Conservation (phyloP, 2,888 invertebrate species). For the Tetragnatha montana region DNA sequence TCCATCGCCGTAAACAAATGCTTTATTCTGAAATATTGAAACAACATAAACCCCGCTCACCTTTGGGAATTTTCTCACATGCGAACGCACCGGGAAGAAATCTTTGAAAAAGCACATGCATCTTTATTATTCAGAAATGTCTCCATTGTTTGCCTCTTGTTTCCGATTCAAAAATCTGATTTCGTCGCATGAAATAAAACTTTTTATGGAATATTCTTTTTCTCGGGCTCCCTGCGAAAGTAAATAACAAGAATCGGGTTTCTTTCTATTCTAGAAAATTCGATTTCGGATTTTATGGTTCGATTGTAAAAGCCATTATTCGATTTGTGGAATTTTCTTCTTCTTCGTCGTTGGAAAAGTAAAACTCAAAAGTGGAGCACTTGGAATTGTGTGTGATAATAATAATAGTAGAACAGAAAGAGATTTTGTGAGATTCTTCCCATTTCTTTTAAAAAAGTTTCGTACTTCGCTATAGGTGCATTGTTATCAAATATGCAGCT, state of each 20-base stretch:
- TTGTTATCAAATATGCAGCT: not conserved
- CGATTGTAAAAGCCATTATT: conserved; percentile 60
- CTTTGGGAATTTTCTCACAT: conserved; percentile 5
- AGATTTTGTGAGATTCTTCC: not conserved
- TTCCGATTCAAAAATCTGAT: conserved; percentile 34
- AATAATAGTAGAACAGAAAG: conserved; percentile 1
- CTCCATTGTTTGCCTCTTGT: conserved; percentile 10
- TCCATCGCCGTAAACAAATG: conserved; percentile 53
- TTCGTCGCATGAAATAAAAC: conserved; percentile 46
- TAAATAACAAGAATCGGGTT: conserved; percentile 47
- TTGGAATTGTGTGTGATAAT: not conserved
- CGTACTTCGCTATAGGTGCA: not conserved
- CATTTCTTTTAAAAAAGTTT: not conserved
- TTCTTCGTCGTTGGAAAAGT: not conserved
- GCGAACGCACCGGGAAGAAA: conserved; percentile 24
- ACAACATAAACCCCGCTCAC: conserved; percentile 7
- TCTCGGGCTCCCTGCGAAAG: conserved; percentile 8
- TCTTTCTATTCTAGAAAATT: conserved; percentile 36
- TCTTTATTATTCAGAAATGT: conserved; percentile 60
- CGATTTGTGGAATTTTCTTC: conserved; percentile 31
- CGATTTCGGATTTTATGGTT: conserved; percentile 59
- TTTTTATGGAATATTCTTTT: conserved; percentile 40
- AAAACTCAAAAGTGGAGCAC: conserved; percentile 1
- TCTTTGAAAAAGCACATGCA: conserved; percentile 2
- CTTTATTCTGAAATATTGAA: conserved; percentile 47